Conservation (phyloP, 2,113 vertebrate genomes). For the Cichladusa arquata region DNA sequence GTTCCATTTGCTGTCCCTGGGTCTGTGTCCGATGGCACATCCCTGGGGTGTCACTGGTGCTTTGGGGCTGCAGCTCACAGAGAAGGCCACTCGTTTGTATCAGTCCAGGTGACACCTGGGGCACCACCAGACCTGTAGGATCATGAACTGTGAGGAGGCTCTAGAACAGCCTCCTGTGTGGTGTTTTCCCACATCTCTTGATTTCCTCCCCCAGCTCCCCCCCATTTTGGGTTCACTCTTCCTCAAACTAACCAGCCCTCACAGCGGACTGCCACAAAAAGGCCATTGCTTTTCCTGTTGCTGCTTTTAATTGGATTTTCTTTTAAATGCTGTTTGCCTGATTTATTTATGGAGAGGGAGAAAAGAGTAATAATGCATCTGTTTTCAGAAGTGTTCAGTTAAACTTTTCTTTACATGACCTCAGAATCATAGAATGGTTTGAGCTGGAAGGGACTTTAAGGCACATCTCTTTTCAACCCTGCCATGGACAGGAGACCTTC, state of each 20-base stretch:
- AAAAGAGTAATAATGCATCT: background rate
- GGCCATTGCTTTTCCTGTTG: background rate
- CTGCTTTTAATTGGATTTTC: background rate
- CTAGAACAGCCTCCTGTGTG: background rate
- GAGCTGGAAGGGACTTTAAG: background rate
- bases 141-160: background rate
- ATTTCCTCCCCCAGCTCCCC: background rate
- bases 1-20: background rate
- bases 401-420: background rate
- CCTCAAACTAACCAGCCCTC: background rate
- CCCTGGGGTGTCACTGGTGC: fast-evolving
- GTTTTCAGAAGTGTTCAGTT: background rate
- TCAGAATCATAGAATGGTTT: background rate
- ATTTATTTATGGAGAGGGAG: background rate
- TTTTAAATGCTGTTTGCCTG: background rate
- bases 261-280: fast-evolving
- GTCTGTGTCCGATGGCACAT: fast-evolving
- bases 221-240: background rate
- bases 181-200: background rate
- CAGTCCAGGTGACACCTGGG: background rate
- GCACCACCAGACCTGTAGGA: background rate
- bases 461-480: background rate
- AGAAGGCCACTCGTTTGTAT: fast-evolving
- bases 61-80: background rate
- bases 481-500: background rate